Evolutionary conservation across 2,113 vertebrate genomes (phyloP).

Genomic region (Cacatua alba): DNA sequence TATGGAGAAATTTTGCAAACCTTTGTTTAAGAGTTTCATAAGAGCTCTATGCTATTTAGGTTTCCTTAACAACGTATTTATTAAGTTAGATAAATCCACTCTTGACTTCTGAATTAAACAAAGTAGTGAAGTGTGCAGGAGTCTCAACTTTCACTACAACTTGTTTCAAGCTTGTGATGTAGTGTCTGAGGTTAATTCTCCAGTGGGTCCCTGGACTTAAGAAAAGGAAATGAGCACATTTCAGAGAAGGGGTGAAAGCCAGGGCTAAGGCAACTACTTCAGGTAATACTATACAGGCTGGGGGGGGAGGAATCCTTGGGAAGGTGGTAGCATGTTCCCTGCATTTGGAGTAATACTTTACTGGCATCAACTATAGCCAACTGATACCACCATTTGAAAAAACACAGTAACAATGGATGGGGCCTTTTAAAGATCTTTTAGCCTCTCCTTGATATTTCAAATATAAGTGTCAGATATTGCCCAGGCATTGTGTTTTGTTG

Average conservation of each 20-base stretch:
- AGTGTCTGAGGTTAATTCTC: neutral
- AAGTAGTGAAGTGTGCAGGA: neutral
- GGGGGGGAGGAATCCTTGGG: too few species aligned
- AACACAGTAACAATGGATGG: neutral
- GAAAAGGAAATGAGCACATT: constrained; percentile 3
- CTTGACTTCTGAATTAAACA: neutral
- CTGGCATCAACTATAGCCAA: neutral
- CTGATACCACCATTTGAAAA: neutral
- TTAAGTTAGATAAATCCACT: constrained; percentile 19
- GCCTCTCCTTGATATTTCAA: neutral
- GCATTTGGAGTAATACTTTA: neutral
- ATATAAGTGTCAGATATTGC: neutral
- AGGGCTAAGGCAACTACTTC: neutral
- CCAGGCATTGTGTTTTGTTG: neutral
- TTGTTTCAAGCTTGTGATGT: neutral
- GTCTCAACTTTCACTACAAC: neutral
- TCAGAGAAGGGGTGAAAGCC: neutral
- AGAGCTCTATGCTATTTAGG: neutral
- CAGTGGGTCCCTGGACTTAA: neutral
- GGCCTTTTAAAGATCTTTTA: neutral
- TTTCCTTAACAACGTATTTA: constrained; percentile 16
- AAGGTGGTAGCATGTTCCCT: neutral
- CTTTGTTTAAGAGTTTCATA: neutral
- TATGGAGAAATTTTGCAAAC: neutral
- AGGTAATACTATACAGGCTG: neutral